Evolutionary conservation across 2,888 invertebrate genomes (phyloP).

Genomic region (Heliconius aoede): DNA sequence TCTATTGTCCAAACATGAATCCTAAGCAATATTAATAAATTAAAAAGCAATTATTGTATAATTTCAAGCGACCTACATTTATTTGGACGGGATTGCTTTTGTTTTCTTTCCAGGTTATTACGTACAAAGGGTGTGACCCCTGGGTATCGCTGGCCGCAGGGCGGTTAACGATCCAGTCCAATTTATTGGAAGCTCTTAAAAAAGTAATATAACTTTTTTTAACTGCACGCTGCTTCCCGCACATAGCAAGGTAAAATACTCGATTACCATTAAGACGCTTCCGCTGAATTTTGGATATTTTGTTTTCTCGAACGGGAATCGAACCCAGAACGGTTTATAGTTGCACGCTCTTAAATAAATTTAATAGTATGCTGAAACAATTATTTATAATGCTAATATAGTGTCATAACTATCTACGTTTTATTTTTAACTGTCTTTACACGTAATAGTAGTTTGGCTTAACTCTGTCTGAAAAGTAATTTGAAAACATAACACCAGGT

Average conservation of each 20-base stretch:
- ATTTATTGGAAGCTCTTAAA: conserved; percentile 15
- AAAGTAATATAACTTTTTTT: neutral
- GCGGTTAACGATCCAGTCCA: conserved; percentile 11
- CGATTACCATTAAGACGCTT: no score
- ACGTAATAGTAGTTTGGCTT: no score
- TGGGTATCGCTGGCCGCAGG: neutral
- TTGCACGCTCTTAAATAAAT: neutral
- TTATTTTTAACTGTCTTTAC: neutral
- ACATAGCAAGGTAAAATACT: no score
- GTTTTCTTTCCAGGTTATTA: conserved; percentile 17
- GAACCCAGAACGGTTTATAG: no score
- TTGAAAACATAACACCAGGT: no score
- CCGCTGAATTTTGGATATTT: no score
- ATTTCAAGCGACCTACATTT: conserved; percentile 3
- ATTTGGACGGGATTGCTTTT: conserved; percentile 17
- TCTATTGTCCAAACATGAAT: neutral
- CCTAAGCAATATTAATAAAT: conserved; percentile 3
- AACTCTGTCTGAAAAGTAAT: no score
- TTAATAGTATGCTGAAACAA: neutral
- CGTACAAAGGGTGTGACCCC: conserved; percentile 10
- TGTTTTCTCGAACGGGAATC: no score
- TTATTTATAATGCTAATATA: no score
- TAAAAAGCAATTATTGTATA: conserved; percentile 5
- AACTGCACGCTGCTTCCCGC: no score
- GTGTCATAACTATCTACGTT: no score